phyloP scores from a whole-genome alignment of 2,888 invertebrate genomes.

The Calephelis perditalis region DNA sequence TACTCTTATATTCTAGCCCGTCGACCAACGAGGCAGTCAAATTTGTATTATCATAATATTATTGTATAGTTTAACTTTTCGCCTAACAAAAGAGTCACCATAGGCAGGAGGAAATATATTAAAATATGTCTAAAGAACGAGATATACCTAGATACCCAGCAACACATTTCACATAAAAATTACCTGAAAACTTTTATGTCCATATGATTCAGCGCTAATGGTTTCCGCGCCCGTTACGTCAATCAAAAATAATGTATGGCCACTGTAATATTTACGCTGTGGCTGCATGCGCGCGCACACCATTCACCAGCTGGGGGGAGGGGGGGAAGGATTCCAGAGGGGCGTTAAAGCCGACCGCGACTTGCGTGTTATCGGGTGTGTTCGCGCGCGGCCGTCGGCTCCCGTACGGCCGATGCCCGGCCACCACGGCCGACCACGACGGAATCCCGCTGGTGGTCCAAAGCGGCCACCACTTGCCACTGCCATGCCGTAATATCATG shows the following conservation, averaged over 20 bases:
- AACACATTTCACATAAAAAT: not conserved
- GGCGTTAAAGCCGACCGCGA: constrained; percentile 29
- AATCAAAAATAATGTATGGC: constrained; percentile 27
- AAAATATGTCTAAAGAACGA: no score
- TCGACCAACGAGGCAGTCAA: no score
- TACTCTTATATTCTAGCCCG: no score
- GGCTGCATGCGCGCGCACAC: constrained; percentile 60
- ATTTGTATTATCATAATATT: no score
- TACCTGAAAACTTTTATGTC: constrained; percentile 5
- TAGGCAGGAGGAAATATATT: no score
- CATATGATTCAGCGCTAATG: constrained; percentile 13
- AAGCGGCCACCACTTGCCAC: constrained; percentile 65
- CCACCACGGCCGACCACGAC: constrained; percentile 73
- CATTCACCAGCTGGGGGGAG: constrained; percentile 41
- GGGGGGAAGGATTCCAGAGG: constrained; percentile 25
- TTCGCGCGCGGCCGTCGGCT: constrained; percentile 47
- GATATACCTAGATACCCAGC: not conserved
- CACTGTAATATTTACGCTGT: constrained; percentile 32
- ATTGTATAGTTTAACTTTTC: no score
- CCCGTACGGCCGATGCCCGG: constrained; percentile 43
- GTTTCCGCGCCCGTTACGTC: constrained; percentile 21
- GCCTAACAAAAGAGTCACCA: no score
- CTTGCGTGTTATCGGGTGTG: constrained; percentile 34
- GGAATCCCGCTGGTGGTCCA: constrained; percentile 74
- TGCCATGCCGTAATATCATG: constrained; percentile 84